Percentiles rank a stretch among this genome's conserved stretches.
Evolutionary conservation across 2,888 invertebrate genomes (phyloP).

Genomic region (Priocnemis perturbator): DNA sequence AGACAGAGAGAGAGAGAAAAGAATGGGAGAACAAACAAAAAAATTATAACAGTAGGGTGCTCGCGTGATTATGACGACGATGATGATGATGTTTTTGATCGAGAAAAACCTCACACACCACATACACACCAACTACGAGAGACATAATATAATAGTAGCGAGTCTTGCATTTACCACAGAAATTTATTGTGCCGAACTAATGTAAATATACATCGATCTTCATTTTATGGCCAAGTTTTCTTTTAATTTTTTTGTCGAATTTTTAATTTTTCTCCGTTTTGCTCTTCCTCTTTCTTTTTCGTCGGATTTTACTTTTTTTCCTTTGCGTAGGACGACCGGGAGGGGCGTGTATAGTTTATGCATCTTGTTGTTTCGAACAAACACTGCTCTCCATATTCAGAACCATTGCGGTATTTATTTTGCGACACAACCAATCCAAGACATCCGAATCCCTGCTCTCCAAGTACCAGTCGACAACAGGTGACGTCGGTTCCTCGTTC

Average conservation of each 20-base stretch:
- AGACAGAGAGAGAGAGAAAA: too few relatives aligned
- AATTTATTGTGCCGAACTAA: slow-evolving; percentile 64
- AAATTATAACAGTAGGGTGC: too few relatives aligned
- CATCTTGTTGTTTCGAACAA: slow-evolving; percentile 56
- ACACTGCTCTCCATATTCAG: slow-evolving; percentile 83
- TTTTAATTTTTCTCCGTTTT: too few relatives aligned
- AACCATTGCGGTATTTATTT: slow-evolving; percentile 86
- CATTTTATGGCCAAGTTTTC: slow-evolving; percentile 47
- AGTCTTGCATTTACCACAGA: slow-evolving; percentile 50
- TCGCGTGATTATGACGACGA: too few relatives aligned
- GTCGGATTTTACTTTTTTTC: slow-evolving; percentile 7
- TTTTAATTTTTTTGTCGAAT: background rate
- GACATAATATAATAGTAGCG: slow-evolving; percentile 18
- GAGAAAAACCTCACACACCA: slow-evolving; percentile 25
- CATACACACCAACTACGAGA: slow-evolving; percentile 7
- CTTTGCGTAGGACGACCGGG: too few relatives aligned
- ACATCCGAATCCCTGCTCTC: slow-evolving; percentile 80
- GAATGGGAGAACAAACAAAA: too few relatives aligned
- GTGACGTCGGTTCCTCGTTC: slow-evolving; percentile 79
- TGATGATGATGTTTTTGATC: slow-evolving; percentile 13
- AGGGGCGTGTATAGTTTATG: slow-evolving; percentile 33
- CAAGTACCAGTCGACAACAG: slow-evolving; percentile 82
- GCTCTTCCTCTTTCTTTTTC: slow-evolving; percentile 16
- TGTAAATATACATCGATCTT: slow-evolving; percentile 65
- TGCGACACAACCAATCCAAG: slow-evolving; percentile 83